phyloP scores from a whole-genome alignment of 2,113 vertebrate genomes.

The Ictalurus punctatus region DNA sequence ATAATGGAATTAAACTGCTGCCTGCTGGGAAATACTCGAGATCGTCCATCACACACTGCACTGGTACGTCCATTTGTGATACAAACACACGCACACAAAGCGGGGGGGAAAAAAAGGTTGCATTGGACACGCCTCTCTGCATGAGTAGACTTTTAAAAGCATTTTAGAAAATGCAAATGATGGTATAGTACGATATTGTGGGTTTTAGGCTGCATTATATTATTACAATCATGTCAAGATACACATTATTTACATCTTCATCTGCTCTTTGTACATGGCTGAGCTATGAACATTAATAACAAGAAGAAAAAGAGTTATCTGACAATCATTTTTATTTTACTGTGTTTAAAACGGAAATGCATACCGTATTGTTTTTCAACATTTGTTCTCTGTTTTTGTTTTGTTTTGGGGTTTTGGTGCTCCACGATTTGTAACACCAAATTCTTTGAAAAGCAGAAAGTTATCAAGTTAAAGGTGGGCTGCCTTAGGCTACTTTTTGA shows the following conservation, averaged over 20 bases:
- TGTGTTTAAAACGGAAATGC: background rate
- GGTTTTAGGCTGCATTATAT: conserved; percentile 9
- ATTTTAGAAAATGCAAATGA: background rate
- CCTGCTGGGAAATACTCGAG: background rate
- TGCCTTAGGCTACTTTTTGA: background rate
- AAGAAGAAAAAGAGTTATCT: background rate
- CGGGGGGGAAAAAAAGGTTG: background rate
- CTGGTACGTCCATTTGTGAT: conserved; percentile 14
- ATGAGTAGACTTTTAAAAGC: conserved; percentile 1
- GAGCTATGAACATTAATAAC: background rate
- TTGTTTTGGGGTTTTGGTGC: background rate
- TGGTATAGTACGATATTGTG: background rate
- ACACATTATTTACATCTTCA: background rate
- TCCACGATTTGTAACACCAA: background rate
- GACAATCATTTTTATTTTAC: background rate
- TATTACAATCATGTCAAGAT: background rate
- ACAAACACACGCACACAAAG: background rate
- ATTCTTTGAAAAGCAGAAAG: background rate
- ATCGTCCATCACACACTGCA: conserved; percentile 10
- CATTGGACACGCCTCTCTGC: background rate
- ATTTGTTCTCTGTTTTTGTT: background rate
- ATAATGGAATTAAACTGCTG: conserved; percentile 36
- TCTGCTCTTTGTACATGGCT: background rate
- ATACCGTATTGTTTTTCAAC: background rate
- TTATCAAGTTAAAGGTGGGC: background rate